These are phyloP conservation scores for Eueremaeus valkanovi DNA, from an alignment of 2,888 invertebrate genomes.

Conservation along the genomic window DNA sequence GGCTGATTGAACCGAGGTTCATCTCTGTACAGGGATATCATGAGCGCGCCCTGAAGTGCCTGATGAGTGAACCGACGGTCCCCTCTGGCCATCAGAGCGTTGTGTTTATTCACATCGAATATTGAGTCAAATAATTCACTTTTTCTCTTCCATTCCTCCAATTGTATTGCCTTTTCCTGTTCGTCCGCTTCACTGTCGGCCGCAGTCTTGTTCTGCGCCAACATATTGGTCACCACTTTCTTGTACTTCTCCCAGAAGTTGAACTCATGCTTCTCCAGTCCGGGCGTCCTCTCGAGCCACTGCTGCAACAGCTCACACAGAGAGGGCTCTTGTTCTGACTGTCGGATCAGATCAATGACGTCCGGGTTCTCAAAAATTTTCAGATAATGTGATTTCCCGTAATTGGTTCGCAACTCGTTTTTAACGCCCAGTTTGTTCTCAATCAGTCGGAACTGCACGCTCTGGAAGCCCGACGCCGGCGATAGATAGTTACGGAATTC, in stretches of 20 bases:
- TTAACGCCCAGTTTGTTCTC: constrained; percentile 81
- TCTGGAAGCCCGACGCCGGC: constrained; percentile 97
- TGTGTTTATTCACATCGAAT: constrained; percentile 77
- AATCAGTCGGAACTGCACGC: constrained; percentile 86
- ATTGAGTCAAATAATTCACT: constrained; percentile 80
- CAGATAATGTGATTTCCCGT: constrained; percentile 82
- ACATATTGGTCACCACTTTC: constrained; percentile 58
- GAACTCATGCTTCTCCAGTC: constrained; percentile 72
- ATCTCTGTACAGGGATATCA: constrained; percentile 95
- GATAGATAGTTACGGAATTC: constrained; percentile 84
- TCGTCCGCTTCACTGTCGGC: constrained; percentile 62
- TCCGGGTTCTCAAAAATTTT: constrained; percentile 72
- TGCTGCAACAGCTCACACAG: constrained; percentile 76
- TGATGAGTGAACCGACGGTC: constrained; percentile 82
- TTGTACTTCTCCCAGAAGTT: constrained; percentile 93
- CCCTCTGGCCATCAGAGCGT: constrained; percentile 72
- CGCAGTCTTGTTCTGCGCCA: constrained; percentile 63
- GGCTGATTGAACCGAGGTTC: constrained; percentile 97
- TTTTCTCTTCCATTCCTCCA: constrained; percentile 40
- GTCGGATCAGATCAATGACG: constrained; percentile 60
- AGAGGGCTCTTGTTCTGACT: constrained; percentile 78
- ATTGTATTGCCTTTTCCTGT: background rate
- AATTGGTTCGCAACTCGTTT: constrained; percentile 78
- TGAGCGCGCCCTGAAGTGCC: constrained; percentile 93
- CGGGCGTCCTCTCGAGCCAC: constrained; percentile 93